Conservation (phyloP, 2,888 invertebrate species). For the Agrochola litura region DNA sequence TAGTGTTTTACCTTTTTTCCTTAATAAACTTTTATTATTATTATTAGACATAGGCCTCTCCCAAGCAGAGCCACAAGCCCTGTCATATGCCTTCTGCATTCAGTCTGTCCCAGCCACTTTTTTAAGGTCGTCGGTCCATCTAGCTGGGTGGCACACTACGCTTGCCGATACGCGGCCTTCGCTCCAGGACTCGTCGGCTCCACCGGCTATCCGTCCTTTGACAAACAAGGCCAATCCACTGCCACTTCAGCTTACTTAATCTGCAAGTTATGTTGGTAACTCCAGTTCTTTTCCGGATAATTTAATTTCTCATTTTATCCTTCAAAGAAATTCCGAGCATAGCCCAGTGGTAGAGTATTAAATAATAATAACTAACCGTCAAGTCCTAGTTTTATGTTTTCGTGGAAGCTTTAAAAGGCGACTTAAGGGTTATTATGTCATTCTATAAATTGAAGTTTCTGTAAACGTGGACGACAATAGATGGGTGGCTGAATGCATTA, state of each 20-base stretch:
- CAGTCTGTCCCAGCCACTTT: background rate
- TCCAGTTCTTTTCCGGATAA: too few species aligned
- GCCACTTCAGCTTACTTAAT: too few species aligned
- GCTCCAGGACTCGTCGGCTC: too few species aligned
- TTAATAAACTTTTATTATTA: too few species aligned
- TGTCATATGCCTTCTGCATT: background rate
- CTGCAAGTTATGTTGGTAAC: too few species aligned
- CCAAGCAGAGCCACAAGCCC: background rate
- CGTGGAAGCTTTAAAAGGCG: background rate
- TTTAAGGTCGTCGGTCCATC: background rate
- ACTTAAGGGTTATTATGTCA: background rate
- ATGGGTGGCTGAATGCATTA: background rate
- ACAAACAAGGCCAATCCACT: too few species aligned
- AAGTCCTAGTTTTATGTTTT: background rate
- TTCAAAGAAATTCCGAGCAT: too few species aligned
- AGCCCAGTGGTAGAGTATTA: too few species aligned
- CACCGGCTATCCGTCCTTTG: too few species aligned
- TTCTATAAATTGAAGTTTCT: background rate
- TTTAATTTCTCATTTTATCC: too few species aligned
- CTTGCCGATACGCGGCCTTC: background rate
- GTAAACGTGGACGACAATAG: background rate
- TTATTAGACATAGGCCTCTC: background rate
- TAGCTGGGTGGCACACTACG: background rate
- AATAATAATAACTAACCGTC: too few species aligned
- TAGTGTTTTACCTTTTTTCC: too few species aligned